phyloP scores from a whole-genome alignment of 2,888 invertebrate genomes.

The Agrenia bidenticulata region DNA sequence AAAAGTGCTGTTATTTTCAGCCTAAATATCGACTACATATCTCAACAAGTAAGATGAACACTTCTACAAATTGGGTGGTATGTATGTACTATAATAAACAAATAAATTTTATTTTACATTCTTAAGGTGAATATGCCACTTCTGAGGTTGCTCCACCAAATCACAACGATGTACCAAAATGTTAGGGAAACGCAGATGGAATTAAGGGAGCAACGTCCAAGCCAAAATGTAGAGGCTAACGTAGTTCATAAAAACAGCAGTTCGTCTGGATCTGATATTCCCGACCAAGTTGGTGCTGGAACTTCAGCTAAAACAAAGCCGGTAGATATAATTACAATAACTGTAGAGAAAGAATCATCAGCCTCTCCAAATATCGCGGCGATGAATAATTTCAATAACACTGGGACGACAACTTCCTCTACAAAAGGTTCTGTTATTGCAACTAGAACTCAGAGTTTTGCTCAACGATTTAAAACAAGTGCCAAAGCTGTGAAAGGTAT shows the following conservation, averaged over 20 bases:
- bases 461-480: constrained; percentile 80
- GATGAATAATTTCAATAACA: constrained; percentile 21
- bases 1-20: constrained; percentile 90
- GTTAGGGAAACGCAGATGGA: constrained; percentile 92
- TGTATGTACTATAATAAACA: background rate
- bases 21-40: constrained; percentile 82
- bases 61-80: background rate
- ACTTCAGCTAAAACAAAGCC: background rate
- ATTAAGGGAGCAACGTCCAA: constrained; percentile 67
- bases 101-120: constrained; percentile 1
- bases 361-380: constrained; percentile 22
- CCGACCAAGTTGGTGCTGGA: constrained; percentile 15
- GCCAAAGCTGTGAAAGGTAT: constrained; percentile 71
- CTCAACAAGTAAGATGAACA: constrained; percentile 82
- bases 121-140: constrained; percentile 89
- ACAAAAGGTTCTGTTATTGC: constrained; percentile 37
- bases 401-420: constrained; percentile 32
- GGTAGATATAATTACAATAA: background rate
- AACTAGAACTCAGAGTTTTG: constrained; percentile 78
- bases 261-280: constrained; percentile 50
- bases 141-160: constrained; percentile 86
- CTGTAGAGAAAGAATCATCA: constrained; percentile 10
- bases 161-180: constrained; percentile 96
- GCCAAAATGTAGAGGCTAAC: constrained; percentile 32
- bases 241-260: constrained; percentile 51